Evolutionary conservation across 2,888 invertebrate species (phyloP), one percentile per base, ranked within the genome.

Genomic region (Holacanthella duospinosa): DNA sequence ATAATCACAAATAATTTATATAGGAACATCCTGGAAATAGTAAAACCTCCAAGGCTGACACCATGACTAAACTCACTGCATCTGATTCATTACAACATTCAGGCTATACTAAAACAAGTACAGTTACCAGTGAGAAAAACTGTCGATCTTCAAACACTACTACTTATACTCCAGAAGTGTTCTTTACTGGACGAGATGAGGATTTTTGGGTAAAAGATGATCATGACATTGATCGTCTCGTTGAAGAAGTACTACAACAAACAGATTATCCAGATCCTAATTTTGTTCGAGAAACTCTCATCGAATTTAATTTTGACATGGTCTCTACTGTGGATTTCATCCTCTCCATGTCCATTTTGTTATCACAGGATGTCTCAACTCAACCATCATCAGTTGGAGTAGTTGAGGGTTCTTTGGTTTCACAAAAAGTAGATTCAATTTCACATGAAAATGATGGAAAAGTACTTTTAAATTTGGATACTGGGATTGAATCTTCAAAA

Each of bases 221-320:
- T 53, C 54, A 63, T 6, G 70, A 70, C 59, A 62, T 69, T 25
- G 69, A 68, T 6, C 69, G 71, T n/a, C 60, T 72, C 2, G 73
- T 72, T 25, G 66, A 67, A 59, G 69, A 73, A 48, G 70, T 73
- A 2, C 73, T 74, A 67, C 66, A 71, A 19, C 69, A 71, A 61
- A 73, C 74, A 16, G 74, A 72, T 55, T 74, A 71, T 60, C 68
- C 68, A 6, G 74, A 75, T 63, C 64, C 69, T 6, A 64, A 61
- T 28, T 61, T 71, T 54, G 70, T 74, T 53, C 68, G 71, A 58
- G 68, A 72, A 9, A 67, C 71, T n/a, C 65, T 75, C n/a, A 62
- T 70, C 43, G 73, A 71, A 9, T 67, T 65, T 43, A 66, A 71
- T 55, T 71, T 71, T 62, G 69, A 71, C 58, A 66, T 71, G 61